A percentile compares a stretch with the other conserved stretches of the same genome.
These are phyloP conservation scores for Notiomystis cincta DNA, from an alignment of 2,113 vertebrate species.

Conservation along the genomic window DNA sequence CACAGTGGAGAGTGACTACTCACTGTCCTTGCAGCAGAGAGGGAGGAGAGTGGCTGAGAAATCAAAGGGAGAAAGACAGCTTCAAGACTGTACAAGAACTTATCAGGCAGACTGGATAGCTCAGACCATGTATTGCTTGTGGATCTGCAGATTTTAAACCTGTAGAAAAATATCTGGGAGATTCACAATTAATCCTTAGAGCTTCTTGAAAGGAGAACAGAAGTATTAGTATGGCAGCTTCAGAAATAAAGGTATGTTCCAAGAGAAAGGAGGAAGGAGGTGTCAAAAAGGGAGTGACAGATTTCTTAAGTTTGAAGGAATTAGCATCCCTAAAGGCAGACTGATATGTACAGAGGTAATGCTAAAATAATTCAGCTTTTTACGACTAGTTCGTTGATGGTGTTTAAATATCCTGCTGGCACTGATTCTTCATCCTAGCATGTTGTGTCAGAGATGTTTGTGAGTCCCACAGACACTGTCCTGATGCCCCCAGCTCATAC, in stretches of 20 bases:
- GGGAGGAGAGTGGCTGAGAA: not conserved
- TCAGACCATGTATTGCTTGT: not conserved
- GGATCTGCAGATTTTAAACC: not conserved
- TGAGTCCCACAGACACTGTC: fast-evolving
- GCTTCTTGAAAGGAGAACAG: not conserved
- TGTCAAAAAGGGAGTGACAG: not conserved
- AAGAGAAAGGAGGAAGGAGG: not conserved
- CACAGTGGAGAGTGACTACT: fast-evolving
- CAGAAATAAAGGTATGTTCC: not conserved
- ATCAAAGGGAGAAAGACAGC: not conserved
- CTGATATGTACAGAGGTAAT: not conserved
- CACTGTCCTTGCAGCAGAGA: not conserved
- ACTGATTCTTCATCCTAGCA: not conserved
- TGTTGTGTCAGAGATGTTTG: not conserved
- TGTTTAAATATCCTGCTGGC: not conserved
- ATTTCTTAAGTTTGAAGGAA: not conserved
- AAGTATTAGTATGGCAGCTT: not conserved
- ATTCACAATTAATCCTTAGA: not conserved
- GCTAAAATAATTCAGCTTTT: not conserved
- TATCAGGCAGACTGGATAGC: too few species aligned
- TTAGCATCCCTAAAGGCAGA: not conserved
- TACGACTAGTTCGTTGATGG: not conserved
- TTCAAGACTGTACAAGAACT: not conserved
- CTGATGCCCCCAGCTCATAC: not conserved
- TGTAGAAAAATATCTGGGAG: not conserved